Evolutionary conservation across 2,888 invertebrate genomes (phyloP), one percentile per base, ranked within the genome.

Genomic region (Dryobota labecula): DNA sequence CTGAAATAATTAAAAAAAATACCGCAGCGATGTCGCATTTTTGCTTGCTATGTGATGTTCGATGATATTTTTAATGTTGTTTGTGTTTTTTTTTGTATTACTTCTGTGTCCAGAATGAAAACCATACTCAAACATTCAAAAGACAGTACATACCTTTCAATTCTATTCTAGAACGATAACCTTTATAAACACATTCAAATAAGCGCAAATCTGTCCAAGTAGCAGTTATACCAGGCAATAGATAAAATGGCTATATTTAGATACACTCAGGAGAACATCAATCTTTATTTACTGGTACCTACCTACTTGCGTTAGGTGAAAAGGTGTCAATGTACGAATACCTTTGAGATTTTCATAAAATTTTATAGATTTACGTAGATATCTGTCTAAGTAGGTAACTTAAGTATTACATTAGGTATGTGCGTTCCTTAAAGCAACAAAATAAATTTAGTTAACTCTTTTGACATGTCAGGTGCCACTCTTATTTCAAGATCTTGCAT

Each of bases 261-360:
- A 20, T 13, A 53, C 45, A 73, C 65, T 73, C 61, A 41, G 41
- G 53, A 51, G 43, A 63, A 63, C 67, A 74, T 77, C 80, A 74
- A 77, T 80, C 49, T 27, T n/a, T 18, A 45, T 57, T 45, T 58
- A 41, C 47, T 24, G 18, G 11, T 24, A 53, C 51, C n/a, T 41
- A 54, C 18, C 9, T 33, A 58, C 18, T 30, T 47, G 41, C 9
- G 18, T n/a, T n/a, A n/a, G n/a, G n/a, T 47, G 62, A 38, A 58
- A 33, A 63, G 33, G 38, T 60, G 77, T 67, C 63, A 63, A 74
- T 54, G 80, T 45, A 60, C 80, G 30, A 20, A 60, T 63, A 49
- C 24, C 45, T 45, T 63, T 60, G 63, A 74, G 54, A n/a, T n/a
- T n/a, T n/a, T n/a, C n/a, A n/a, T n/a, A n/a, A n/a, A n/a, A n/a